These are phyloP conservation scores for Triplophysa tibetana DNA, from an alignment of 2,113 vertebrate genomes.

Conservation along the genomic window DNA sequence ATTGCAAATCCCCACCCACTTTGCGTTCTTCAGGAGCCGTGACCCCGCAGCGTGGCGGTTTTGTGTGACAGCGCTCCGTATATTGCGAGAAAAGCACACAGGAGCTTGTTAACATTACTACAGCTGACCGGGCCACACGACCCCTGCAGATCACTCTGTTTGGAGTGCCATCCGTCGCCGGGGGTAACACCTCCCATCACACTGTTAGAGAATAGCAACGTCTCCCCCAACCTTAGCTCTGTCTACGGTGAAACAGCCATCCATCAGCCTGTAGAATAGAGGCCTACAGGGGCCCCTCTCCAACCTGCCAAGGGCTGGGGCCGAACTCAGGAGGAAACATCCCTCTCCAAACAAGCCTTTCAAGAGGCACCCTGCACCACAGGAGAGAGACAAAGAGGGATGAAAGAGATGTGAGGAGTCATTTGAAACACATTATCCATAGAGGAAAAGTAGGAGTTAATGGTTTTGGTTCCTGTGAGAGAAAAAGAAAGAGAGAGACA, in stretches of 20 bases:
- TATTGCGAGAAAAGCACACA: constrained; percentile 43
- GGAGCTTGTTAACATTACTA: constrained; percentile 26
- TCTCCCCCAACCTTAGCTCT: constrained; percentile 3
- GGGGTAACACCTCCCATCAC: constrained; percentile 5
- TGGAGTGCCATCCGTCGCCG: constrained; percentile 23
- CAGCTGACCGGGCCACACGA: constrained; percentile 9
- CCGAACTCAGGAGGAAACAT: constrained; percentile 39
- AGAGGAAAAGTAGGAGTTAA: constrained; percentile 39
- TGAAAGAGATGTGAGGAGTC: constrained; percentile 35
- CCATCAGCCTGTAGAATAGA: constrained; percentile 28
- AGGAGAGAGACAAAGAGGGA: constrained; percentile 28
- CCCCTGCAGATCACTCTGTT: constrained; percentile 8
- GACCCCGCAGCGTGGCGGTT: constrained; percentile 19
- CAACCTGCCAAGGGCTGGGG: constrained; percentile 8
- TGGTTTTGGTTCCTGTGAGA: constrained; percentile 1
- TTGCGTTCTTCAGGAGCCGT: constrained; percentile 9
- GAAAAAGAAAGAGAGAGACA: background rate
- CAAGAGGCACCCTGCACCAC: constrained; percentile 26
- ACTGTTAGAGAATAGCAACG: background rate
- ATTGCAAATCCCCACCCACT: constrained; percentile 13
- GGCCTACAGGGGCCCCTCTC: constrained; percentile 29
- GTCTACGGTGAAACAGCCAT: constrained; percentile 30
- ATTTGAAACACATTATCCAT: constrained; percentile 44
- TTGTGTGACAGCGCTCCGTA: constrained; percentile 15
- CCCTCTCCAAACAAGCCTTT: constrained; percentile 36